Conservation (phyloP, 2,113 vertebrate species). For the Callocephalon fimbriatum region DNA sequence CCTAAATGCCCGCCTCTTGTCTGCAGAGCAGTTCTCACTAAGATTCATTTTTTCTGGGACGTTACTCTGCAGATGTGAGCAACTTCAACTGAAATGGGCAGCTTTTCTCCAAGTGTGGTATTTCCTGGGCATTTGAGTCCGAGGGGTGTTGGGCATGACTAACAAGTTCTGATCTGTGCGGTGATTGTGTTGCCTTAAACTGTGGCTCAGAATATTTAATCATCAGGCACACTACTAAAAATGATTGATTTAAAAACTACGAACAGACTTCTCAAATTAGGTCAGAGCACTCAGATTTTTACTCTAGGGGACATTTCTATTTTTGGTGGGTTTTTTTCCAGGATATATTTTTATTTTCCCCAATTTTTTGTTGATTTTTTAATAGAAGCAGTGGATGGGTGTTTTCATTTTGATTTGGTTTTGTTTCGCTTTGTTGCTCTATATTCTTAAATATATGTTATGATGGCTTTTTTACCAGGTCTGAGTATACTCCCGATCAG, state of each 20-base stretch:
- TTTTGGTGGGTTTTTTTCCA: background rate
- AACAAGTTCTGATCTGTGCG: conserved; percentile 46
- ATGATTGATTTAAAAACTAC: conserved; percentile 23
- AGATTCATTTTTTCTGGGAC: conserved; percentile 30
- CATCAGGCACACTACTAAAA: background rate
- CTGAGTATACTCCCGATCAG: background rate
- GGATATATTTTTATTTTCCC: background rate
- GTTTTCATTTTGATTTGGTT: background rate
- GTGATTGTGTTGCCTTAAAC: conserved; percentile 48
- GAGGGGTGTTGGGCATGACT: conserved; percentile 46
- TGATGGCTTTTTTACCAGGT: background rate
- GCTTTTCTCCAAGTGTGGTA: conserved; percentile 27
- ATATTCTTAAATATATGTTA: background rate
- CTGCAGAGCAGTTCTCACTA: conserved; percentile 32
- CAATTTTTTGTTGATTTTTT: background rate
- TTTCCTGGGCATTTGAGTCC: conserved; percentile 45
- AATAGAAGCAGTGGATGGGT: background rate
- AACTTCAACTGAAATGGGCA: conserved; percentile 44
- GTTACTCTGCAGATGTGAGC: conserved; percentile 55
- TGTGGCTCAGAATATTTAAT: conserved; percentile 55
- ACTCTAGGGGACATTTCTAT: background rate
- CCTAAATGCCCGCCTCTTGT: conserved; percentile 36
- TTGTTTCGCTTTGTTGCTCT: background rate
- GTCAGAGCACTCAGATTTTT: conserved; percentile 30
- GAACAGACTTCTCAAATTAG: conserved; percentile 11